Conservation (phyloP, 2,797 vertebrate species). For the Thalassophryne amazonica region DNA sequence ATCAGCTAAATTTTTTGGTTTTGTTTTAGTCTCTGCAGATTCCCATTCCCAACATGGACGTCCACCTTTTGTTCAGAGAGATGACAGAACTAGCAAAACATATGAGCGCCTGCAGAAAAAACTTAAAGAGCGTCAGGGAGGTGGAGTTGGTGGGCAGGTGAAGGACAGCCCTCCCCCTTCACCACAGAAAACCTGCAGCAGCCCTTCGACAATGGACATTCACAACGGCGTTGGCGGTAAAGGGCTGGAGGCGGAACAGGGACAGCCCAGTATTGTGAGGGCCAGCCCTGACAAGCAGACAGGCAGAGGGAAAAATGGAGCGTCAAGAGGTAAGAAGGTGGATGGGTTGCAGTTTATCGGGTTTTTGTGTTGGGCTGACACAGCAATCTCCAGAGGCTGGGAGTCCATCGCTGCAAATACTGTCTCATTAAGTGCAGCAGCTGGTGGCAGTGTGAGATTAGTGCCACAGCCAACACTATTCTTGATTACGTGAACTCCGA, state of each 20-base stretch:
- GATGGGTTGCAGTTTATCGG: neutral
- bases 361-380: slow-evolving; percentile 2
- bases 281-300: slow-evolving; percentile 75
- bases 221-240: slow-evolving; percentile 82
- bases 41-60: slow-evolving; percentile 87
- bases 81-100: slow-evolving; percentile 94
- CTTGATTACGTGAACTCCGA: slow-evolving; percentile 46
- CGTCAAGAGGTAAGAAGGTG: slow-evolving; percentile 82
- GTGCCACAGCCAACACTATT: slow-evolving; percentile 19
- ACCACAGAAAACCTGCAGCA: slow-evolving; percentile 85
- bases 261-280: slow-evolving; percentile 58
- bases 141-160: slow-evolving; percentile 76
- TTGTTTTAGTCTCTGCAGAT: slow-evolving; percentile 78
- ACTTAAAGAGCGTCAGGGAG: slow-evolving; percentile 90
- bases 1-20: neutral
- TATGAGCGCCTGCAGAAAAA: slow-evolving; percentile 96
- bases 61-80: slow-evolving; percentile 84
- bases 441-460: slow-evolving; percentile 36
- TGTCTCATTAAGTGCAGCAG: slow-evolving; percentile 43
- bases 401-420: slow-evolving; percentile 6
- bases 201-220: slow-evolving; percentile 75
- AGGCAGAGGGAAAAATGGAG: slow-evolving; percentile 74
- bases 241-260: slow-evolving; percentile 71
- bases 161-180: slow-evolving; percentile 94
- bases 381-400: slow-evolving; percentile 4